Conservation (phyloP, 2,113 vertebrate genomes). For the Gasterosteus aculeatus region DNA sequence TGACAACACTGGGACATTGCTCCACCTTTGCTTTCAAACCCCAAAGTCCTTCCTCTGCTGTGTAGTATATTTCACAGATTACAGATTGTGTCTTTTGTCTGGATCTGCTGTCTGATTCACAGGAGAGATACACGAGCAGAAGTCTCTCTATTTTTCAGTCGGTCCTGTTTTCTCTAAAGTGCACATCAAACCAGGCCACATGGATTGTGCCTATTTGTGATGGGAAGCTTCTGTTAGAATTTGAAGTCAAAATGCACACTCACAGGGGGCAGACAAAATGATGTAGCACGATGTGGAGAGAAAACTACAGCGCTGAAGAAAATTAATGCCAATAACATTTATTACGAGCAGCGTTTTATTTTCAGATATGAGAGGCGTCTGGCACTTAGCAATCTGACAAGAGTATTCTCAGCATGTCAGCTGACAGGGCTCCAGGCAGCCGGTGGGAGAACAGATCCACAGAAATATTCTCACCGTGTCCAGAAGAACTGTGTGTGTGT, state of each 20-base stretch:
- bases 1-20: neutral
- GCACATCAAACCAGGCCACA: constrained; percentile 40
- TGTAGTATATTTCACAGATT: constrained; percentile 3
- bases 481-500: neutral
- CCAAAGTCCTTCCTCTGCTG: neutral
- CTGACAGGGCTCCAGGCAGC: constrained; percentile 2
- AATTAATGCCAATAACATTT: constrained; percentile 15
- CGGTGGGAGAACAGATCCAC: neutral
- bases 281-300: constrained; percentile 8
- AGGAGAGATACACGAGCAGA: constrained; percentile 10
- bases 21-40: neutral
- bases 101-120: constrained; percentile 19
- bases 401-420: constrained; percentile 6
- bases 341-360: constrained; percentile 4
- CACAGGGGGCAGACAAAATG: constrained; percentile 1
- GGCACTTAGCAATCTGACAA: constrained; percentile 18
- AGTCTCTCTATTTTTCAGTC: constrained; percentile 36
- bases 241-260: constrained; percentile 21
- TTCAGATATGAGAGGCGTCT: constrained; percentile 2
- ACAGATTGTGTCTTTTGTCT: constrained; percentile 23
- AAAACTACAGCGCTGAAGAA: constrained; percentile 2
- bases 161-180: constrained; percentile 45
- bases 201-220: constrained; percentile 36
- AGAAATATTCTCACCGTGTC: neutral
- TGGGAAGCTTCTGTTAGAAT: constrained; percentile 34